phyloP scores from a whole-genome alignment of 2,888 invertebrate species.

The Prosapia bicincta region DNA sequence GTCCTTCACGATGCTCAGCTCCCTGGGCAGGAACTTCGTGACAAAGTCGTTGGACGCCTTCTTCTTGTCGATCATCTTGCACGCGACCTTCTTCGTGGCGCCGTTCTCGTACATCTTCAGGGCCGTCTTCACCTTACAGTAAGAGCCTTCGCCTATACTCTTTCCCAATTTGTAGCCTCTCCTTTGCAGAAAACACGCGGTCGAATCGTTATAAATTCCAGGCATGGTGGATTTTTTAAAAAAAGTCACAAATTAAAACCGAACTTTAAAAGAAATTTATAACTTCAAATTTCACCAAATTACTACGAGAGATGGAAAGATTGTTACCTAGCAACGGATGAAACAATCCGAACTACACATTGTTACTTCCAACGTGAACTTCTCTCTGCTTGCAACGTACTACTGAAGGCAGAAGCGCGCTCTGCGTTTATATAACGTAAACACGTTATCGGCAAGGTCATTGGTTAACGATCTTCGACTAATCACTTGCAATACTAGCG shows the following conservation, averaged over 20 bases:
- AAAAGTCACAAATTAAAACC: neutral
- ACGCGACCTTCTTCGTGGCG: slow-evolving; percentile 48
- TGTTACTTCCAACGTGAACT: no score
- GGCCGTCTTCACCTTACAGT: slow-evolving; percentile 54
- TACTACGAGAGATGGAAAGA: neutral
- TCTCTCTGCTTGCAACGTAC: no score
- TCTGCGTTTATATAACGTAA: no score
- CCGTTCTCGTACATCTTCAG: slow-evolving; percentile 45
- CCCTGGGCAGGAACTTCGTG: slow-evolving; percentile 60
- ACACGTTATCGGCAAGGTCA: no score
- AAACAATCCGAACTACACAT: neutral
- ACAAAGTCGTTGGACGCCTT: slow-evolving; percentile 58
- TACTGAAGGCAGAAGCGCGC: no score
- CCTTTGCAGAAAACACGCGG: slow-evolving; percentile 3
- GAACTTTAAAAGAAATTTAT: neutral
- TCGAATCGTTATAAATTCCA: neutral
- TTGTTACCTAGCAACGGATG: neutral
- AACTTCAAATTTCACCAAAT: neutral
- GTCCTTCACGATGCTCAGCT: slow-evolving; percentile 52
- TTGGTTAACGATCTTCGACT: no score
- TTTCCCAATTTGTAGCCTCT: slow-evolving; percentile 53
- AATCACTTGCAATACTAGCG: no score
- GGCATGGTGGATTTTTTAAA: neutral
- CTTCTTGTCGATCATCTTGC: slow-evolving; percentile 55
- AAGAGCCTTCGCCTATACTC: slow-evolving; percentile 56